phyloP scores from a whole-genome alignment of 2,113 vertebrate species.

The Camarhynchus parvulus region DNA sequence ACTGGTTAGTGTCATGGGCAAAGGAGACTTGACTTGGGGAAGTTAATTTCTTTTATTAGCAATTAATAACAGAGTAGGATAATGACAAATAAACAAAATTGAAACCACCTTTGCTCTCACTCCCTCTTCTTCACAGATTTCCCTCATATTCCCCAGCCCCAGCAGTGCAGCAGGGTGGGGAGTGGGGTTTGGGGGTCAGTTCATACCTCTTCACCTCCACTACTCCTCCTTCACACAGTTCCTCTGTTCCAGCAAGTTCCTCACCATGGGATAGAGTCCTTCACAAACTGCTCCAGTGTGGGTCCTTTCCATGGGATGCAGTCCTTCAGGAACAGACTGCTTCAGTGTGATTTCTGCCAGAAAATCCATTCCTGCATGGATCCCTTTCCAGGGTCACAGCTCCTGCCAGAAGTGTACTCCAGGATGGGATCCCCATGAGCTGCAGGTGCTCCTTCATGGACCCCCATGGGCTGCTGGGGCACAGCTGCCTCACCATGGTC shows the following conservation, averaged over 20 bases:
- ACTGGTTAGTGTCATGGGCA: background rate
- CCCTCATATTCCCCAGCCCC: background rate
- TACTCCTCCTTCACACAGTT: background rate
- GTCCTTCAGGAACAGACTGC: background rate
- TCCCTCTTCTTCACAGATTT: background rate
- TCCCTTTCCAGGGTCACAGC: background rate
- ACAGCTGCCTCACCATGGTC: background rate
- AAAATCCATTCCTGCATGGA: accelerated
- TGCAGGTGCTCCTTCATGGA: background rate
- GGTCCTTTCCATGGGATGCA: background rate
- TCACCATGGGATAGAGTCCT: background rate
- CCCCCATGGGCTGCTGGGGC: background rate
- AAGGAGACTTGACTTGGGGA: background rate
- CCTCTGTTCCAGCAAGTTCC: background rate
- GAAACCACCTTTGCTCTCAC: background rate
- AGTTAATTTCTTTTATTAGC: background rate
- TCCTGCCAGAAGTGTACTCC: background rate
- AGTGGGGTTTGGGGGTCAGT: background rate
- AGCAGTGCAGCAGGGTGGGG: background rate
- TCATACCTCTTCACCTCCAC: background rate
- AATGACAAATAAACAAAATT: background rate
- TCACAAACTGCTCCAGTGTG: accelerated
- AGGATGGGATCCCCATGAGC: background rate
- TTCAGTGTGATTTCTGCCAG: background rate
- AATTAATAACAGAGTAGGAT: background rate